Base-by-base conservation (phyloP, 2,797 vertebrate genomes). In the Acanthis flammea region DNA sequence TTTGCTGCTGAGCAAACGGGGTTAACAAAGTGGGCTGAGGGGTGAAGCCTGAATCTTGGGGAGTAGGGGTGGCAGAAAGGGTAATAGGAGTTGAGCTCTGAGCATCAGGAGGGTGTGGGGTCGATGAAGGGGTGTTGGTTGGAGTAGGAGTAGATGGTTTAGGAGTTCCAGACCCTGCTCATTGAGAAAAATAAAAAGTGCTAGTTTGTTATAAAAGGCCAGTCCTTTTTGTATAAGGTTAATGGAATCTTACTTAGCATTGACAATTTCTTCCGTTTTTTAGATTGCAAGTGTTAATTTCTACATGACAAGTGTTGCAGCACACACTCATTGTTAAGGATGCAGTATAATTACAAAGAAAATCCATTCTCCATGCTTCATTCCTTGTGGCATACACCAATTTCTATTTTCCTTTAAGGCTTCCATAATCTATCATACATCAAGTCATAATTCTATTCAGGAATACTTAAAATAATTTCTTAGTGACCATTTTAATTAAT, bases 121-220 rank as follows among this genome's bases (percentile, higher is more conserved):
- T 99, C 86, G 99, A 99, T 98, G 99, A 99, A 60, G 98, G 99
- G 94, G 99, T 99, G 98, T 98, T 99, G 97, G 98, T 99, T 97
- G 99, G 99, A 82, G 99, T 99, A 97, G 99, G 99, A 96, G 99
- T 99, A 97, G 99, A 99, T 98, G 99, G 98, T 97, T 99, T 99
- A 95, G 99, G 99, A 95, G 99, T 99, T 97, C 99, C 99, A 95
- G 99, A 99, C 98, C 99, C 99, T 99, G 97, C 97, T 98, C 98
- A 97, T 98, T 98, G 97, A 98, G 97, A 98, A 94, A 97, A 96
- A 98, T 97, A 98, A 98, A 98, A 97, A 97, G 97, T 96, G 97
- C 98, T 97, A 97, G 97, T 98, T 98, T 96, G 98, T 98, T 98
- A 98, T 96, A 98, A 98, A 98, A 98, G 97, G 97, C 97, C 97